Conservation (phyloP, 1,140 invertebrate genomes). For the Drosophila baimaii region DNA sequence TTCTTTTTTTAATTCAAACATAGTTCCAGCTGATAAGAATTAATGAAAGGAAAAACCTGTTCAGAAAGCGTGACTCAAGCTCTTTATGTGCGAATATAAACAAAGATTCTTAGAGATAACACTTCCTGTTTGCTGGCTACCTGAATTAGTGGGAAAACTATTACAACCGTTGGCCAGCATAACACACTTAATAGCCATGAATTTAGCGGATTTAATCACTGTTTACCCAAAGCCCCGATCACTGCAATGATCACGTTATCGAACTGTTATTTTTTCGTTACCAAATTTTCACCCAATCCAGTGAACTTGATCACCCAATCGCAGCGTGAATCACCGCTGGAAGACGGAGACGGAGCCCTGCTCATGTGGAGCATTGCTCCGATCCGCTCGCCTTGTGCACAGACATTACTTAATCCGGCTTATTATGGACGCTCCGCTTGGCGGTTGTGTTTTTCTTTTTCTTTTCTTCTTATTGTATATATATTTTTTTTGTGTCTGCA, state of each 20-base stretch:
- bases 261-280: constrained; percentile 28
- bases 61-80: constrained; percentile 8
- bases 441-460: constrained; percentile 33
- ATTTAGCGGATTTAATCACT: constrained; percentile 10
- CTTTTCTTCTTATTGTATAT: constrained; percentile 7
- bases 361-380: constrained; percentile 35
- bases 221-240: constrained; percentile 17
- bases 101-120: background rate
- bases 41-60: background rate
- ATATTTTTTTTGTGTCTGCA: constrained; percentile 29
- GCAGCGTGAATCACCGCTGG: constrained; percentile 40
- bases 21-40: background rate
- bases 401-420: constrained; percentile 77
- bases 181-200: constrained; percentile 2
- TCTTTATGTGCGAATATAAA: constrained; percentile 1
- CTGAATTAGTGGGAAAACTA: background rate
- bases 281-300: constrained; percentile 45
- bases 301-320: constrained; percentile 48
- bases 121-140: constrained; percentile 13
- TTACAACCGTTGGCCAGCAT: background rate
- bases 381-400: constrained; percentile 39
- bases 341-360: constrained; percentile 30
- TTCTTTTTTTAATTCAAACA: background rate
- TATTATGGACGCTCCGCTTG: constrained; percentile 76
- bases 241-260: constrained; percentile 24